These are phyloP conservation scores for Heliconius cydno DNA, from an alignment of 2,888 invertebrate species.

Conservation along the genomic window DNA sequence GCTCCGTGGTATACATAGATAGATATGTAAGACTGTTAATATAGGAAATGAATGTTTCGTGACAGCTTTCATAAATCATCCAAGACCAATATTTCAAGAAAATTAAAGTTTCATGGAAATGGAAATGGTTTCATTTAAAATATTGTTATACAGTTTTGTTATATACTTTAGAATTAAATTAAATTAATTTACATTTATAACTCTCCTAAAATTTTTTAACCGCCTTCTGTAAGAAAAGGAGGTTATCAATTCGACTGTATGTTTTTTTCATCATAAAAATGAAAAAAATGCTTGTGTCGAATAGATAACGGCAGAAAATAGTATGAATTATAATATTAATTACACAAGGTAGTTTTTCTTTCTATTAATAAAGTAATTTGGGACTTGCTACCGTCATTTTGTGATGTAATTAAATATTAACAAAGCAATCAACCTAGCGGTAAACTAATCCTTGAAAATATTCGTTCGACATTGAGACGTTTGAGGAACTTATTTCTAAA, in stretches of 20 bases:
- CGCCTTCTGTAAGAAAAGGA: too few relatives aligned
- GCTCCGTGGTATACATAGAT: background rate
- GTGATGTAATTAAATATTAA: constrained; percentile 7
- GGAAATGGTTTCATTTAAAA: background rate
- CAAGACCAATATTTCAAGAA: constrained; percentile 10
- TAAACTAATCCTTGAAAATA: constrained; percentile 27
- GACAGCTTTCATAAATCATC: constrained; percentile 43
- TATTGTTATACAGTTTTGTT: background rate
- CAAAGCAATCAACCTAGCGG: constrained; percentile 30
- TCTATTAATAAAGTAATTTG: background rate
- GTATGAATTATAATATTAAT: background rate
- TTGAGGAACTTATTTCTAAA: constrained; percentile 7
- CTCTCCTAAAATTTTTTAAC: background rate
- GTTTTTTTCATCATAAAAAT: too few relatives aligned
- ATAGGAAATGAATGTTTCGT: constrained; percentile 29
- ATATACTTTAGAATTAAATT: background rate
- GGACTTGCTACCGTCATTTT: background rate
- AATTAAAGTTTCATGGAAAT: background rate
- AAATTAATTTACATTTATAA: background rate
- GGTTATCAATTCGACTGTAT: too few relatives aligned
- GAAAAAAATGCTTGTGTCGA: too few relatives aligned
- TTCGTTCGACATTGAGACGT: constrained; percentile 19
- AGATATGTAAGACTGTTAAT: constrained; percentile 22
- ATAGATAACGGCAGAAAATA: background rate
- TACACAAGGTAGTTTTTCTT: background rate